Evolutionary conservation across 2,113 vertebrate genomes (phyloP).

Genomic region (Lophochroa leadbeateri): DNA sequence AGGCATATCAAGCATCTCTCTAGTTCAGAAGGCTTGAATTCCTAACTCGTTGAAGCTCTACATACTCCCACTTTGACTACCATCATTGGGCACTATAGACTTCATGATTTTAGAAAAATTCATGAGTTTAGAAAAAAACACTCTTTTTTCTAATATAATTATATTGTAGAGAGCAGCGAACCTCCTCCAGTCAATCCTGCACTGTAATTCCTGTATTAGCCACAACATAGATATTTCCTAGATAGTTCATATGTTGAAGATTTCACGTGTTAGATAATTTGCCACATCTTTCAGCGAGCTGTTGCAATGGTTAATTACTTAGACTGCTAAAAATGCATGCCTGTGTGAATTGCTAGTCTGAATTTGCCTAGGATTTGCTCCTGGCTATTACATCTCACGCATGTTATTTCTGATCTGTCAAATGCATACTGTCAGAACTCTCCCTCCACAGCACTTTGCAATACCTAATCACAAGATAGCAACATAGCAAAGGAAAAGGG

Average conservation of each 20-base stretch:
- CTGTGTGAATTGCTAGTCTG: background rate
- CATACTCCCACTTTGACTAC: background rate
- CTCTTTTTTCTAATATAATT: background rate
- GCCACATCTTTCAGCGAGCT: background rate
- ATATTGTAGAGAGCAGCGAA: background rate
- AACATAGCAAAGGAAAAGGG: background rate
- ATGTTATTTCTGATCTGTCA: background rate
- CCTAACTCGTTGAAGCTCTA: background rate
- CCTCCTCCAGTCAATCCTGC: background rate
- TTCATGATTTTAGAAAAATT: background rate
- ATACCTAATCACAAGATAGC: background rate
- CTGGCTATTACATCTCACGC: background rate
- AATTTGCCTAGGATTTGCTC: conserved; percentile 12
- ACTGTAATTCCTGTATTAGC: background rate
- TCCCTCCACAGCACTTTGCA: background rate
- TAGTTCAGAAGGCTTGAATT: background rate
- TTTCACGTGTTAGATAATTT: background rate
- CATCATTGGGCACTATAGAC: background rate
- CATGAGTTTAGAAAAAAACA: background rate
- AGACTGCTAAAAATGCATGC: background rate
- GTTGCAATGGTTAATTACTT: background rate
- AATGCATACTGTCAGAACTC: background rate
- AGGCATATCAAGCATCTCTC: background rate
- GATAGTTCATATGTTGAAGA: background rate
- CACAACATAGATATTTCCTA: background rate